phyloP scores from a whole-genome alignment of 92 coral and sea anemone species.

The Zoanthus solanderi region DNA sequence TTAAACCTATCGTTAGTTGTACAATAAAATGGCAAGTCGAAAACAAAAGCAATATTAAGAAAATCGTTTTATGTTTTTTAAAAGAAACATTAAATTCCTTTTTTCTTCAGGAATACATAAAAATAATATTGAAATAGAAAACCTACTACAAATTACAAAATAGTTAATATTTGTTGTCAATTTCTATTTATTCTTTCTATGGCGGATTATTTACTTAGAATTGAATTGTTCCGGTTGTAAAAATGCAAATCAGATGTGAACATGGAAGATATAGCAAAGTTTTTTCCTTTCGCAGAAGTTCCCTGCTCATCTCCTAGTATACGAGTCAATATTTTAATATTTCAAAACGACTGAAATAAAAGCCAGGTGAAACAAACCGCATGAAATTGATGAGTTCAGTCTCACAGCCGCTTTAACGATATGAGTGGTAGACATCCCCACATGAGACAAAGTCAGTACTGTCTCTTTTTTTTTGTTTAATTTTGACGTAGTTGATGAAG shows the following conservation, averaged over 20 bases:
- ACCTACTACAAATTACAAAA: not conserved
- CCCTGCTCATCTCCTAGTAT: not conserved
- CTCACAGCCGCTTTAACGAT: not conserved
- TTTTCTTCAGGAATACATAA: too few species aligned
- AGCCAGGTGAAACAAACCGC: not conserved
- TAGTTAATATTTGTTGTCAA: not conserved
- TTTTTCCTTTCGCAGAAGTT: not conserved
- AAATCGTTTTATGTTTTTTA: too few species aligned
- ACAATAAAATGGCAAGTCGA: too few species aligned
- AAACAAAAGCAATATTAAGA: too few species aligned
- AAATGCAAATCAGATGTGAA: slow-evolving; percentile 12
- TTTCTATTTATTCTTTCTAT: not conserved
- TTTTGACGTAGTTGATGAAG: not conserved
- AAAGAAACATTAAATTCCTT: too few species aligned
- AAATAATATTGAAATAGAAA: too few species aligned
- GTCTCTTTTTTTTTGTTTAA: not conserved
- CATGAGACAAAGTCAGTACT: slow-evolving; percentile 5
- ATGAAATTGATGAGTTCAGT: not conserved
- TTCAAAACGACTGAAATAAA: slow-evolving; percentile 11
- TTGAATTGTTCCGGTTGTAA: not conserved
- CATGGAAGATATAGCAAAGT: not conserved
- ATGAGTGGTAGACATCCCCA: not conserved
- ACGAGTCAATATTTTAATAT: not conserved
- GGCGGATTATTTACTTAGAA: not conserved
- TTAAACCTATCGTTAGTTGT: too few species aligned